Conservation (phyloP, 2,888 invertebrate species). For the Eupithecia inturbata region DNA sequence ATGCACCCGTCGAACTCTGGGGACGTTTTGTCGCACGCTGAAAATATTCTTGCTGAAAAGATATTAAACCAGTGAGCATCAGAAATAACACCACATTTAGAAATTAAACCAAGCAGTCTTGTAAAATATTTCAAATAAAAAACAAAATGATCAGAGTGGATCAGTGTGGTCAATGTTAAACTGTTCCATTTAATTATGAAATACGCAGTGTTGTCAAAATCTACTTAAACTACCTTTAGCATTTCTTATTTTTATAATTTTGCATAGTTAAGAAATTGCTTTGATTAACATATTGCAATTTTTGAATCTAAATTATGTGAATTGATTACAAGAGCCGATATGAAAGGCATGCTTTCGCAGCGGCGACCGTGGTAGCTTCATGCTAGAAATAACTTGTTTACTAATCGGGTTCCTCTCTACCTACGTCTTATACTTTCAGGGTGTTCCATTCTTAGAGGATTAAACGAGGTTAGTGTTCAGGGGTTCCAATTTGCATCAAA, state of each 20-base stretch:
- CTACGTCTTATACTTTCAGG: background rate
- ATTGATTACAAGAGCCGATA: slow-evolving; percentile 34
- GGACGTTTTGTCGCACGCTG: slow-evolving; percentile 85
- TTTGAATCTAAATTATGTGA: slow-evolving; percentile 39
- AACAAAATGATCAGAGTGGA: background rate
- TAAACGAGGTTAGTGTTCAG: background rate
- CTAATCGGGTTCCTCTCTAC: background rate
- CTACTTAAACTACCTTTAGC: background rate
- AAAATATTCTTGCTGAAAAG: slow-evolving; percentile 75
- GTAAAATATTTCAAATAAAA: background rate
- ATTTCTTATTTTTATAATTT: background rate
- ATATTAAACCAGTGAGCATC: slow-evolving; percentile 15
- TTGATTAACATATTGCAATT: slow-evolving; percentile 18
- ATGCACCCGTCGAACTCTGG: slow-evolving; percentile 89
- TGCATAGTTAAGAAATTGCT: background rate
- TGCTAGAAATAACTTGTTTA: background rate
- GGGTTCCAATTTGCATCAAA: background rate
- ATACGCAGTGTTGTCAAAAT: background rate
- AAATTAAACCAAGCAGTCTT: background rate
- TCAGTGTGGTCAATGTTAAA: background rate
- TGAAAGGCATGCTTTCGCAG: slow-evolving; percentile 23
- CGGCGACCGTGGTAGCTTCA: slow-evolving; percentile 7
- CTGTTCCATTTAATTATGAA: background rate
- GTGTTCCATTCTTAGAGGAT: background rate
- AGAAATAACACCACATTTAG: background rate